These are phyloP conservation scores for Melanogrammus aeglefinus DNA, from an alignment of 2,797 vertebrate genomes.

Conservation along the genomic window DNA sequence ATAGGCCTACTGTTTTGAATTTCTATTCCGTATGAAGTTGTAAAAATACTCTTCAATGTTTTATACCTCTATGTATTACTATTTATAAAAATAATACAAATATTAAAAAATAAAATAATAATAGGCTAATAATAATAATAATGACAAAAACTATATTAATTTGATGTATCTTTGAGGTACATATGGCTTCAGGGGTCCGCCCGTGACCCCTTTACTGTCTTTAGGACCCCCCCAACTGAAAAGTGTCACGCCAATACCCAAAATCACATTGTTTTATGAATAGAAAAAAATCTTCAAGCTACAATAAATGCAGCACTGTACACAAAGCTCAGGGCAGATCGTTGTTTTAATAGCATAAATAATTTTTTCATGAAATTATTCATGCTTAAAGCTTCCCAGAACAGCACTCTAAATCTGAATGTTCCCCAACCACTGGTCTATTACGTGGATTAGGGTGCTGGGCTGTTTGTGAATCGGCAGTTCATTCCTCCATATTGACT, in stretches of 20 bases:
- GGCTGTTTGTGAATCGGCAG: slow-evolving; percentile 43
- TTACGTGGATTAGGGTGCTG: slow-evolving; percentile 14
- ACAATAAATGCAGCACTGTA: neutral
- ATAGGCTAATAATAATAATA: neutral
- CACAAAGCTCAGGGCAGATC: neutral
- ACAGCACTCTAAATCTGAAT: slow-evolving; percentile 12
- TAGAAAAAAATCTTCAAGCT: neutral
- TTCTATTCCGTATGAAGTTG: neutral
- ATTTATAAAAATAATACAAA: neutral
- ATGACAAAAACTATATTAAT: neutral
- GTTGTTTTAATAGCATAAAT: neutral
- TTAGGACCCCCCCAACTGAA: neutral
- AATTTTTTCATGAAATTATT: neutral
- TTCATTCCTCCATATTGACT: slow-evolving; percentile 45
- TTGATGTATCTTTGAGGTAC: neutral
- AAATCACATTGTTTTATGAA: neutral
- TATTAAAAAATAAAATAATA: neutral
- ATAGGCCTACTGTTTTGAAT: neutral
- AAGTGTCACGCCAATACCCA: neutral
- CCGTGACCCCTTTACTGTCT: too few relatives aligned
- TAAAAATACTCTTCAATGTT: neutral
- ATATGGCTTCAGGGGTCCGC: neutral
- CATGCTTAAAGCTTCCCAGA: slow-evolving; percentile 1
- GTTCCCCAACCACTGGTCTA: neutral
- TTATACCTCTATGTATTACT: neutral